Evolutionary conservation across 2,797 vertebrate genomes (phyloP).

Genomic region (Salarias fasciatus): DNA sequence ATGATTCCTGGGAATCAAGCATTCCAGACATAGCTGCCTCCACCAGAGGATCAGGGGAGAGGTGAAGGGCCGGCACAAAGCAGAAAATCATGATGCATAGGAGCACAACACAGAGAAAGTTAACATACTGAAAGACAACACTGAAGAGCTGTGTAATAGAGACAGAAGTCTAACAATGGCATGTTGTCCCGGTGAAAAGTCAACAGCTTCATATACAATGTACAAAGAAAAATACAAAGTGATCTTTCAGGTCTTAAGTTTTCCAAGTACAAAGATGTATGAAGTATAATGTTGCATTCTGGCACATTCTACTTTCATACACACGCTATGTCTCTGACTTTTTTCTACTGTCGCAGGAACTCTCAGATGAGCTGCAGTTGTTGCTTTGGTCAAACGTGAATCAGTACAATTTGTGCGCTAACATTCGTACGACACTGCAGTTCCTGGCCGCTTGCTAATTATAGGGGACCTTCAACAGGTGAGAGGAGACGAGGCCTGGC

Average conservation of each 20-base stretch:
- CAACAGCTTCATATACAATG: no score
- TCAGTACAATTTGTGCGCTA: not conserved
- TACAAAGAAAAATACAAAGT: not conserved
- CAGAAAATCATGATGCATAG: conserved; percentile 33
- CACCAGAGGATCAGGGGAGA: conserved; percentile 38
- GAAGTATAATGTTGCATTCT: no score
- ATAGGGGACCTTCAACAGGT: conserved; percentile 31
- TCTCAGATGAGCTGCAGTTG: no score
- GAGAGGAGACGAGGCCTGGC: conserved; percentile 52
- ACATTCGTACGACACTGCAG: conserved; percentile 5
- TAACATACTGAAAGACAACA: conserved; percentile 29
- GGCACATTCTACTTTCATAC: no score
- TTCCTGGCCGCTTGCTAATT: conserved; percentile 56
- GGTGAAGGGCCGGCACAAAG: conserved; percentile 30
- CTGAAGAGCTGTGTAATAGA: conserved; percentile 14
- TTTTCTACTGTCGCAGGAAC: no score
- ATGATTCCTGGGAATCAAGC: conserved; percentile 61
- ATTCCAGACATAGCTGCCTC: conserved; percentile 74
- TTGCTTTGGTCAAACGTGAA: no score
- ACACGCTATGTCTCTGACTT: no score
- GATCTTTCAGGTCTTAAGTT: no score
- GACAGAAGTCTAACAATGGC: conserved; percentile 22
- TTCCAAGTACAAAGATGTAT: no score
- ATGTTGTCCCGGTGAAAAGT: conserved; percentile 14
- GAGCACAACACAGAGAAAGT: conserved; percentile 21